phyloP scores from a whole-genome alignment of 2,797 vertebrate genomes.

The Propithecus perrieri region DNA sequence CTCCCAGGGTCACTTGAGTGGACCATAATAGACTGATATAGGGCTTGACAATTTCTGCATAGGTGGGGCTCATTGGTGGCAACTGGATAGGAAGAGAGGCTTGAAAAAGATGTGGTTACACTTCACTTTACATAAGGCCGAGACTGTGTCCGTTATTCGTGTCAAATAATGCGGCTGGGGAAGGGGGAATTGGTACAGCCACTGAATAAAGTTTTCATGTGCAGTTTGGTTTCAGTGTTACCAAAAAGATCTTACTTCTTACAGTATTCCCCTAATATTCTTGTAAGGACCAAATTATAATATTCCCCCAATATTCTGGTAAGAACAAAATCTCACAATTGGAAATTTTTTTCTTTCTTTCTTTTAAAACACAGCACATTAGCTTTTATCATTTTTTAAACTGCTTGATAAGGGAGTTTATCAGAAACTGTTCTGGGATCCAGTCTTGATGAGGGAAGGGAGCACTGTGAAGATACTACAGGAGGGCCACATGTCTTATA shows the following conservation, averaged over 20 bases:
- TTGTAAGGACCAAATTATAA: background rate
- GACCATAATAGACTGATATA: background rate
- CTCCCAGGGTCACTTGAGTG: background rate
- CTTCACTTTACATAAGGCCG: background rate
- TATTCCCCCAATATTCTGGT: background rate
- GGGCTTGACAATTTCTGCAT: background rate
- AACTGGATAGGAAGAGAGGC: background rate
- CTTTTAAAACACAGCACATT: background rate
- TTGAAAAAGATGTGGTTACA: background rate
- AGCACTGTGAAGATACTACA: background rate
- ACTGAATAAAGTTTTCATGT: background rate
- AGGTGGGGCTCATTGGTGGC: background rate
- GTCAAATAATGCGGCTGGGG: background rate
- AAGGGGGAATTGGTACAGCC: background rate
- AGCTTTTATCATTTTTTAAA: background rate
- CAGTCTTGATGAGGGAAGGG: background rate
- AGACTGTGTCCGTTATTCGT: background rate
- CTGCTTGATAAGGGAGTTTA: background rate
- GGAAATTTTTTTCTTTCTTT: conserved; percentile 2
- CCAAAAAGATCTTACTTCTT: background rate
- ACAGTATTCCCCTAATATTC: background rate
- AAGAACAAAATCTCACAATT: background rate
- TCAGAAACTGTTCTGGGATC: background rate
- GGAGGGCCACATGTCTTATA: background rate
- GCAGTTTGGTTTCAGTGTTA: background rate